Conservation (phyloP, 23 tunicate genomes). For the Halocynthia aurantium region DNA sequence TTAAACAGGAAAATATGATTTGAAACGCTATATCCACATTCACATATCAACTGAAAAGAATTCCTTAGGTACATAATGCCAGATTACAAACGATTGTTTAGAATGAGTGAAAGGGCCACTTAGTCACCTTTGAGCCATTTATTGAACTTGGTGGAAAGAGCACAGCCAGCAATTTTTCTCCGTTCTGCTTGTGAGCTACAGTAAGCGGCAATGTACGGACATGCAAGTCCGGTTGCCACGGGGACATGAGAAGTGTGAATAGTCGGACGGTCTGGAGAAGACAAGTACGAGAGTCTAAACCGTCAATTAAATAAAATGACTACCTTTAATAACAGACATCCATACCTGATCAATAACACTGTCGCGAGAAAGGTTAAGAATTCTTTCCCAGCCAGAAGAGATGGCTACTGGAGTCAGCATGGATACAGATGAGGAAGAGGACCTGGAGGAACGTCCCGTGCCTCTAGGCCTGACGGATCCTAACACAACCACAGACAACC, state of each 20-base stretch:
- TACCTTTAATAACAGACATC: neutral
- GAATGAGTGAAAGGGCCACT: too few relatives aligned
- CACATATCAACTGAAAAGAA: too few relatives aligned
- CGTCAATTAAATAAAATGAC: neutral
- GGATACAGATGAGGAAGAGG: neutral
- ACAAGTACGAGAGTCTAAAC: neutral
- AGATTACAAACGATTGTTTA: too few relatives aligned
- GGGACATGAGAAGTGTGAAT: conserved; percentile 46
- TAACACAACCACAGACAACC: conserved; percentile 18
- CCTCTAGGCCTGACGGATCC: conserved; percentile 7
- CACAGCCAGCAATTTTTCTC: conserved; percentile 30
- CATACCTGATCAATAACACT: conserved; percentile 52
- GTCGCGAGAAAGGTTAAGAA: conserved; percentile 34
- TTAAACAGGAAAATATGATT: neutral
- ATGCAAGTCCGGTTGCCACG: conserved; percentile 32
- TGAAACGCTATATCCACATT: too few relatives aligned
- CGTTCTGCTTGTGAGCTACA: conserved; percentile 33
- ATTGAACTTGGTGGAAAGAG: conserved; percentile 34
- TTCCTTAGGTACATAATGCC: too few relatives aligned
- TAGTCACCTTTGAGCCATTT: conserved; percentile 45
- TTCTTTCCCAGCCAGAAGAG: conserved; percentile 61
- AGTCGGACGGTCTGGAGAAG: conserved; percentile 42
- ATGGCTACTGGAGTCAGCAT: neutral
- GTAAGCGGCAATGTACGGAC: conserved; percentile 37
- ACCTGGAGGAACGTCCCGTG: conserved; percentile 16